Percentiles rank a stretch among this genome's conserved stretches.
These are phyloP conservation scores for Linurgus olivaceus DNA, from an alignment of 2,797 vertebrate species.

Conservation along the genomic window DNA sequence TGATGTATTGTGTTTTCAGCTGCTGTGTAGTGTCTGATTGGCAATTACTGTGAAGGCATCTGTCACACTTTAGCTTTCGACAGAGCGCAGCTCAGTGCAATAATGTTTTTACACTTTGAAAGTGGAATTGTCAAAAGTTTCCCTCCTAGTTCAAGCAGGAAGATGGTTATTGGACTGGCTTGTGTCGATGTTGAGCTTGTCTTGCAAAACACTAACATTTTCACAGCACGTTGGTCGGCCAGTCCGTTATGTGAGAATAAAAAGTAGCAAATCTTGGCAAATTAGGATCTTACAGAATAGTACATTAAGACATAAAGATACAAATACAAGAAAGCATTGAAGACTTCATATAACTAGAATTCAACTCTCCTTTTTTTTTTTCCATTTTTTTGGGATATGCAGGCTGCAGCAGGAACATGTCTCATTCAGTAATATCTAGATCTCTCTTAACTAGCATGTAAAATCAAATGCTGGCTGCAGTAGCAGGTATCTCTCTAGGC, in stretches of 20 bases:
- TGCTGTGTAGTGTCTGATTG: slow-evolving; percentile 66
- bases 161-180: slow-evolving; percentile 30
- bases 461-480: not conserved
- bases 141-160: slow-evolving; percentile 46
- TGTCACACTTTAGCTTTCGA: slow-evolving; percentile 73
- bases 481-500: not conserved
- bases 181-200: not conserved
- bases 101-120: slow-evolving; percentile 59
- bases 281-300: not conserved
- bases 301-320: not conserved
- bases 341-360: not conserved
- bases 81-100: slow-evolving; percentile 44
- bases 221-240: not conserved
- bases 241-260: not conserved
- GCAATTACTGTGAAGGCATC: slow-evolving; percentile 76
- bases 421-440: not conserved
- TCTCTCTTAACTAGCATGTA: not conserved
- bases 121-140: slow-evolving; percentile 63
- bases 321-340: not conserved
- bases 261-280: not conserved
- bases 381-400: too few species aligned
- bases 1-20: slow-evolving; percentile 76
- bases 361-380: not conserved
- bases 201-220: not conserved
- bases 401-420: not conserved